These are phyloP conservation scores for Globia sparganii DNA, from an alignment of 2,888 invertebrate species.

Conservation along the genomic window DNA sequence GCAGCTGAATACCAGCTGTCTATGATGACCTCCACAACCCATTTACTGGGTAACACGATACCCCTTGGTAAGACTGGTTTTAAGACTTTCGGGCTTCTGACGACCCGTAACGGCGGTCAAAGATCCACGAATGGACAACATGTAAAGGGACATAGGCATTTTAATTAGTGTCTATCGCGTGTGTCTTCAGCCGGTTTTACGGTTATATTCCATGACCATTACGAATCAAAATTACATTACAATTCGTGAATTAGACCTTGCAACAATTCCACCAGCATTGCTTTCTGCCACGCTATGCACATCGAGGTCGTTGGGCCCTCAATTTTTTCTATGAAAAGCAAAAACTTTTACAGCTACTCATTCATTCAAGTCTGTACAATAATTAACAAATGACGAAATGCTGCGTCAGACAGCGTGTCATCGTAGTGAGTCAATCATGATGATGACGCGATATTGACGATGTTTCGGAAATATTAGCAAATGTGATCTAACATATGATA, in stretches of 20 bases:
- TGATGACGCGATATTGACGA: slow-evolving; percentile 5
- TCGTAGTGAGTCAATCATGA: slow-evolving; percentile 30
- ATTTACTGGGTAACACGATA: background rate
- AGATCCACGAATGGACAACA: background rate
- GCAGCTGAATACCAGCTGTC: background rate
- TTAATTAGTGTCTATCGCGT: background rate
- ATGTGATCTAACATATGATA: background rate
- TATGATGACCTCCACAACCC: background rate
- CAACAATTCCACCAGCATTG: background rate
- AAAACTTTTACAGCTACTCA: background rate
- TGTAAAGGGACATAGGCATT: background rate
- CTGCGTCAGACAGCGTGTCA: slow-evolving; percentile 20
- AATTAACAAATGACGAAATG: slow-evolving; percentile 42
- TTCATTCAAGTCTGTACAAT: slow-evolving; percentile 28
- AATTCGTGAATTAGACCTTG: slow-evolving; percentile 3
- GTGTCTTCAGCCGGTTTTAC: background rate
- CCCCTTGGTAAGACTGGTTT: background rate
- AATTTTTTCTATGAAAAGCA: background rate
- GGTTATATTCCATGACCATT: background rate
- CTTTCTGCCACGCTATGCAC: background rate
- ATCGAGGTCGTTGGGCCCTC: background rate
- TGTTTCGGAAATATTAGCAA: slow-evolving; percentile 13
- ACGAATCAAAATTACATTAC: background rate
- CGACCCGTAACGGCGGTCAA: background rate
- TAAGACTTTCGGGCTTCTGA: background rate